phyloP scores from a whole-genome alignment of 1,140 invertebrate species.

The Potamilus streckersoni region DNA sequence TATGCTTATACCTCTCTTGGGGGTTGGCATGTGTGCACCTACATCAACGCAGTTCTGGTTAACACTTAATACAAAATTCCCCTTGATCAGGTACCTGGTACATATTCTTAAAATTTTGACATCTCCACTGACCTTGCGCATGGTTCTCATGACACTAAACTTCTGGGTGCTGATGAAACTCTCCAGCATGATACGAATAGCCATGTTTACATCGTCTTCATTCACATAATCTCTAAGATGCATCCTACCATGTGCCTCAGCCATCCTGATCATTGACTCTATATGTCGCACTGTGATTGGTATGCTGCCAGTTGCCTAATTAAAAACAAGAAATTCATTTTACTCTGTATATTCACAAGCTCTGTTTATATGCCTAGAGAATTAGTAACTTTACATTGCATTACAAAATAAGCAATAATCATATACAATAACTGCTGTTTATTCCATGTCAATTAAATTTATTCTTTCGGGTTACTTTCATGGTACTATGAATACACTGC shows the following conservation, averaged over 20 bases:
- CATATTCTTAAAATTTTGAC: slow-evolving; percentile 13
- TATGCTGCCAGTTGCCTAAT: slow-evolving; percentile 90
- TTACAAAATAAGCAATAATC: too few species aligned
- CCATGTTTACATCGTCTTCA: slow-evolving; percentile 97
- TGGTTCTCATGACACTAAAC: slow-evolving; percentile 95
- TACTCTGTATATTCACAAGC: not conserved
- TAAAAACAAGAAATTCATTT: not conserved
- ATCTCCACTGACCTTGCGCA: slow-evolving; percentile 80
- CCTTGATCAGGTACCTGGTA: too few species aligned
- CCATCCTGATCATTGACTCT: slow-evolving; percentile 94
- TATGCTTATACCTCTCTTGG: too few species aligned
- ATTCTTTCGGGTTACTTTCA: too few species aligned
- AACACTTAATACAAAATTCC: too few species aligned
- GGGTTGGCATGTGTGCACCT: too few species aligned
- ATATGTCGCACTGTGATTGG: slow-evolving; percentile 99
- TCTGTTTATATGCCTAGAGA: too few species aligned
- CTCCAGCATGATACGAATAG: slow-evolving; percentile 96
- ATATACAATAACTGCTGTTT: too few species aligned
- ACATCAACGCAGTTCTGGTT: too few species aligned
- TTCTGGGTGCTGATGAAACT: slow-evolving; percentile 99
- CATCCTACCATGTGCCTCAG: slow-evolving; percentile 96
- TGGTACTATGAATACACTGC: too few species aligned
- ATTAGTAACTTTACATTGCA: too few species aligned
- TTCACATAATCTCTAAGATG: slow-evolving; percentile 93
- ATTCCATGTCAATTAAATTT: too few species aligned